Conservation (phyloP, 1,140 invertebrate species). For the Physella acuta region DNA sequence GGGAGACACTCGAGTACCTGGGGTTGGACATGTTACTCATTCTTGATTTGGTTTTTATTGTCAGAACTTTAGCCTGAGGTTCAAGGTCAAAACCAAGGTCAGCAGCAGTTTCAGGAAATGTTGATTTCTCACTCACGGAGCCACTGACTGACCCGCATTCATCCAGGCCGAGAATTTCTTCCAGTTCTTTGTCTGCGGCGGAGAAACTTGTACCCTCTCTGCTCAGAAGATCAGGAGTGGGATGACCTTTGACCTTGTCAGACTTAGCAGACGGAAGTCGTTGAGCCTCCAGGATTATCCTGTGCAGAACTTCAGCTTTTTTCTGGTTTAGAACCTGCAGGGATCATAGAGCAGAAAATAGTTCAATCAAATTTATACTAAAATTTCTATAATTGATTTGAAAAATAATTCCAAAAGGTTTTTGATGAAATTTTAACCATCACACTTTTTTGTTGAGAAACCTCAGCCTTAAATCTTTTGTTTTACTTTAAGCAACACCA, state of each 20-base stretch:
- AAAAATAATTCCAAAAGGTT: no score
- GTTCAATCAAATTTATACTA: neutral
- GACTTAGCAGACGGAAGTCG: neutral
- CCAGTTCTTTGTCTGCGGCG: constrained; percentile 47
- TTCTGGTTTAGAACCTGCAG: constrained; percentile 34
- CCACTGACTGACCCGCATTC: constrained; percentile 13
- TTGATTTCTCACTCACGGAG: constrained; percentile 27
- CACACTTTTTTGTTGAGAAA: no score
- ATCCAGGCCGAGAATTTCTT: constrained; percentile 31
- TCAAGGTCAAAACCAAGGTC: neutral
- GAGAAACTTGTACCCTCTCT: constrained; percentile 42
- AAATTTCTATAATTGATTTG: neutral
- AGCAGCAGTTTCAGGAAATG: constrained; percentile 22
- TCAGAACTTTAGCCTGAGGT: no score
- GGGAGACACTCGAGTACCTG: neutral
- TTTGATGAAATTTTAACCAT: no score
- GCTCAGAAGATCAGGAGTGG: constrained; percentile 19
- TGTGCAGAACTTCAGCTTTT: constrained; percentile 35
- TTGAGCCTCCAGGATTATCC: constrained; percentile 30
- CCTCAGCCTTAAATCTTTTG: no score
- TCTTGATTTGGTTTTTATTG: neutral
- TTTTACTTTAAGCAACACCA: no score
- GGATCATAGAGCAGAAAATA: no score
- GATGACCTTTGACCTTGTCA: neutral
- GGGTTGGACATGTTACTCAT: no score